phyloP scores from a whole-genome alignment of 2,888 invertebrate species.

The Bellardia pandia region DNA sequence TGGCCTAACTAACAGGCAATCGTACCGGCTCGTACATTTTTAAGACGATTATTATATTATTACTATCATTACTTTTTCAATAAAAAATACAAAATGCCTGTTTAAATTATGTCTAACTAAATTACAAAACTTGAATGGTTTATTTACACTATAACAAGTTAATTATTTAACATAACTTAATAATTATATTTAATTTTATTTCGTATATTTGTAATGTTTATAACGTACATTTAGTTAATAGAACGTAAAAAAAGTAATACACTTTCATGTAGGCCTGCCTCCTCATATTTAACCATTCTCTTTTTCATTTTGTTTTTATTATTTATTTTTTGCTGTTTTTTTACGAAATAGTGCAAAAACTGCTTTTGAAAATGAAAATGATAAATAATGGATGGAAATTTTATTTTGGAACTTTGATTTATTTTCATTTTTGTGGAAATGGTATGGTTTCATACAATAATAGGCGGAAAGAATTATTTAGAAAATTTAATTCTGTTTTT shows the following conservation, averaged over 20 bases:
- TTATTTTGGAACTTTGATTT: background rate
- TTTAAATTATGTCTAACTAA: conserved; percentile 17
- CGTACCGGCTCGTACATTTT: conserved; percentile 27
- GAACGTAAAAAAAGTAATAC: conserved; percentile 69
- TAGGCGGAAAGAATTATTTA: background rate
- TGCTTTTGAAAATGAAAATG: background rate
- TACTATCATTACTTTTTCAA: background rate
- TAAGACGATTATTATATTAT: conserved; percentile 39
- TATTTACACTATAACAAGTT: conserved; percentile 19
- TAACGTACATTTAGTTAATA: conserved; percentile 61
- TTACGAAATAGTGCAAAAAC: conserved; percentile 53
- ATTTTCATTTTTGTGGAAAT: conserved; percentile 1
- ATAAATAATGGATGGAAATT: conserved; percentile 8
- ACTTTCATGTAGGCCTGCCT: conserved; percentile 63
- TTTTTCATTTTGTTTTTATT: conserved; percentile 32
- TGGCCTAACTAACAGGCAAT: conserved; percentile 64
- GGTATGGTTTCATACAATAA: conserved; percentile 13
- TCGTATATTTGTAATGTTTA: conserved; percentile 35
- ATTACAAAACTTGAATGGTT: conserved; percentile 35
- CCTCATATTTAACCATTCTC: conserved; percentile 64
- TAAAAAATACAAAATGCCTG: conserved; percentile 35
- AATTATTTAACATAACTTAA: conserved; percentile 46
- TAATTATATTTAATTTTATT: conserved; percentile 43
- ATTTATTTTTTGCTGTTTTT: conserved; percentile 15
- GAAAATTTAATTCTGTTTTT: background rate